phyloP scores from a whole-genome alignment of 2,113 vertebrate species.

The Tauraco erythrolophus region DNA sequence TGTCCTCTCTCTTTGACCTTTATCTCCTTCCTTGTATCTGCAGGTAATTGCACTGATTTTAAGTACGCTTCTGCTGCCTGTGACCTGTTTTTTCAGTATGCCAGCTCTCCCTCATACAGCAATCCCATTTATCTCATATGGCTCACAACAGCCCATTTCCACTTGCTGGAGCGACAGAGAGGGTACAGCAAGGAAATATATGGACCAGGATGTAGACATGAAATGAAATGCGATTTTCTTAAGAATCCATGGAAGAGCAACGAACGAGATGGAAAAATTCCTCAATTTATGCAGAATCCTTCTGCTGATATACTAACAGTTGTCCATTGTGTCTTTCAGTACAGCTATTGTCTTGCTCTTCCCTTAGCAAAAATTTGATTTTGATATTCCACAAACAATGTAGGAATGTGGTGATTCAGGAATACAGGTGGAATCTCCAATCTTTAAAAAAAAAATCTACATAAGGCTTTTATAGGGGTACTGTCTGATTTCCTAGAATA shows the following conservation, averaged over 20 bases:
- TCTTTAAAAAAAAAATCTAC: not conserved
- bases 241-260: not conserved
- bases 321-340: not conserved
- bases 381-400: not conserved
- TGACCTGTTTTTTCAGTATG: not conserved
- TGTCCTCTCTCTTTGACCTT: not conserved
- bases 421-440: not conserved
- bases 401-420: not conserved
- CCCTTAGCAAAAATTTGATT: not conserved
- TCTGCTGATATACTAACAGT: not conserved
- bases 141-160: not conserved
- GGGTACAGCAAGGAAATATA: not conserved
- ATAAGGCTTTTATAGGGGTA: not conserved
- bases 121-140: not conserved
- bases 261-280: not conserved
- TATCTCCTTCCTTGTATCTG: not conserved
- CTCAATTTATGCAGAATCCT: not conserved
- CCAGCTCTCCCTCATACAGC: not conserved
- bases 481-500: not conserved
- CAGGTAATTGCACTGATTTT: not conserved
- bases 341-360: not conserved
- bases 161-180: not conserved
- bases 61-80: not conserved
- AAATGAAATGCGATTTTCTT: conserved; percentile 8
- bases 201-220: not conserved